Conservation (phyloP, 2,888 invertebrate species). For the Eurytoma californica region DNA sequence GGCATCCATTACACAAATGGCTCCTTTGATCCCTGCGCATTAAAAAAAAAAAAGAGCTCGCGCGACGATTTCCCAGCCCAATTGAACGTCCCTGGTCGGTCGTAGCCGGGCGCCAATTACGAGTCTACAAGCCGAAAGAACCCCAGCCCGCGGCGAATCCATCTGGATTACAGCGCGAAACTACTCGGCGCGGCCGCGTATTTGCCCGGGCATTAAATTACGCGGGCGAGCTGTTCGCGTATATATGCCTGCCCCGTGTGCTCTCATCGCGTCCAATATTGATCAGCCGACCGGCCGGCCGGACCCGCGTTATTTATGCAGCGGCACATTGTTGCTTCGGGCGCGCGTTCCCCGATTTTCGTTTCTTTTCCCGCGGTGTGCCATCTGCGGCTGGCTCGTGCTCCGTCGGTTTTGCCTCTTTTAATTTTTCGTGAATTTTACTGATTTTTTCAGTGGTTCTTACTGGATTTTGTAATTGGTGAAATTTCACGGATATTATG, state of each 20-base stretch:
- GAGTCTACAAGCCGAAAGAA: neutral
- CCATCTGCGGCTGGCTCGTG: too few relatives aligned
- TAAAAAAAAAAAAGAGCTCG: too few relatives aligned
- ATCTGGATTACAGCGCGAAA: slow-evolving; percentile 69
- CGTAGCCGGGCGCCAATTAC: neutral
- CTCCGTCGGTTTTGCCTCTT: too few relatives aligned
- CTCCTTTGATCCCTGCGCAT: too few relatives aligned
- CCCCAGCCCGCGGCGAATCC: slow-evolving; percentile 64
- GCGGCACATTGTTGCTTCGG: slow-evolving; percentile 62
- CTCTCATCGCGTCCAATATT: slow-evolving; percentile 72
- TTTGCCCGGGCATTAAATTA: slow-evolving; percentile 72
- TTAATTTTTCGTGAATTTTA: too few relatives aligned
- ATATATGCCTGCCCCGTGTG: slow-evolving; percentile 62
- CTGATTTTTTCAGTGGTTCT: too few relatives aligned
- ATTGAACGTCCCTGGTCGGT: neutral
- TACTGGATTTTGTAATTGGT: too few relatives aligned
- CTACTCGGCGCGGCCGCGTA: slow-evolving; percentile 63
- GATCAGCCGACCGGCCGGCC: slow-evolving; percentile 64
- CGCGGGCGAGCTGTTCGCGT: slow-evolving; percentile 62
- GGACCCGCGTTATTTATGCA: slow-evolving; percentile 68
- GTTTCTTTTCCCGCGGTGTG: slow-evolving; percentile 3
- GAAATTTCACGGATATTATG: too few relatives aligned
- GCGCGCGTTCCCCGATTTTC: neutral
- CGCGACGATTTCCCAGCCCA: too few relatives aligned
- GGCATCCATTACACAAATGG: too few relatives aligned